Base-by-base conservation (phyloP, 2,888 invertebrate species). In the Eueremaeus valkanovi region DNA sequence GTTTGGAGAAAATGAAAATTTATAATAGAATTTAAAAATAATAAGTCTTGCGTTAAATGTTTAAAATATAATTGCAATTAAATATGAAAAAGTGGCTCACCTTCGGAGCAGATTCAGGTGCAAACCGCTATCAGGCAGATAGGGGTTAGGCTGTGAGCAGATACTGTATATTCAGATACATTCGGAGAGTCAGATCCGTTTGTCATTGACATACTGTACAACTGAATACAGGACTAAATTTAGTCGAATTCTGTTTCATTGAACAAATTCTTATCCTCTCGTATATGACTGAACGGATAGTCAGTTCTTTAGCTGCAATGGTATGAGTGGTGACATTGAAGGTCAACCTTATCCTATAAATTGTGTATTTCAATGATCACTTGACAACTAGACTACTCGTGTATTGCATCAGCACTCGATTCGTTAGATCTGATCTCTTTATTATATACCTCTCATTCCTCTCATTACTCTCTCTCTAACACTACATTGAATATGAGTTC, bases 121-220 rank as follows among this genome's bases (percentile, higher is more conserved):
- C 36, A 40, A 40, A 68, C 24, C 5, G 68, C 40, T 68, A n/a
- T 40, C 24, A 11, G 24, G 16, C 1, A 40, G 40, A 21, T 6
- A 40, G 40, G 40, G 9, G 18, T 36, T 16, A 40, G 24, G 27
- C 5, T n/a, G 16, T 49, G 49, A 58, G 58, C 27, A n/a, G 11
- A n/a, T n/a, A n/a, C n/a, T n/a, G n/a, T n/a, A n/a, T n/a, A n/a
- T n/a, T n/a, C n/a, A n/a, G n/a, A n/a, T n/a, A n/a, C n/a, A n/a
- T n/a, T n/a, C n/a, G n/a, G n/a, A n/a, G n/a, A n/a, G n/a, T n/a
- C n/a, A n/a, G n/a, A n/a, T 24, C 24, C 24, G 24, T 68, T 40
- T 68, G 68, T 40, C 68, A 68, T 68, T 68, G 68, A 68, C 68
- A 36, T 66, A 66, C n/a, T n/a, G n/a, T n/a, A n/a, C 27, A 61